Base-by-base conservation (phyloP, 2,888 invertebrate species). In the Drosophila pseudotakahashii region DNA sequence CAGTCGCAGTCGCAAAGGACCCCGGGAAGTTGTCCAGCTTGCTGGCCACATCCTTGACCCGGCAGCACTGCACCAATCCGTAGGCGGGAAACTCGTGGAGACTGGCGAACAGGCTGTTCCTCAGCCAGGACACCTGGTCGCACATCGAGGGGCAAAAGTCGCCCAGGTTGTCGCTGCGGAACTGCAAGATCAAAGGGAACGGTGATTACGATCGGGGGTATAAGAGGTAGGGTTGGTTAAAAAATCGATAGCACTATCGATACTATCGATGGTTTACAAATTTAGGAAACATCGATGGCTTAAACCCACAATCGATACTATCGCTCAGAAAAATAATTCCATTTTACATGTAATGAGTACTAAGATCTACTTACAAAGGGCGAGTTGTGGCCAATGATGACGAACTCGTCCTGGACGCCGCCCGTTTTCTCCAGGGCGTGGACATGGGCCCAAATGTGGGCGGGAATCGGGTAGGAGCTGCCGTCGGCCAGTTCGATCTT, bases 361-460 rank as follows among this genome's bases (percentile, higher is more conserved):
- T 4, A 1, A 13, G 26, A 26, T 26, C 26, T 23, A 23, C 44
- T 55, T 66, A 80, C 80, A 5, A 83, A 73, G 0, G 80, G 80
- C 0, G 78, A 60, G 26, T 81, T 81, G 52, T 81, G 62, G 7
- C 51, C 80, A 10, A 81, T 44, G 2, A 83, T 14, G 7, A 83
- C 81, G n/a, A 81, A 60, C 26, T 78, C 77, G 26, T 74, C 76
- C 2, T 26, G 42, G 7, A 7, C 44, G 36, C 16, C 50, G 0
- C 23, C 37, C 3, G 23, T 41, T 5, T 59, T 14, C 16, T 55
- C 9, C 11, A 78, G n/a, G 13, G 58, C 36, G 30, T 60, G 68
- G 2, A 83, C 58, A 67, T 83, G 70, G 2, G 81, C 78, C 84
- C 80, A 81, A 10, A 81, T 78, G 14, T 69, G 47, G 7, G 71